Evolutionary conservation across 2,797 vertebrate species (phyloP).

Genomic region (Pseudopleuronectes americanus): DNA sequence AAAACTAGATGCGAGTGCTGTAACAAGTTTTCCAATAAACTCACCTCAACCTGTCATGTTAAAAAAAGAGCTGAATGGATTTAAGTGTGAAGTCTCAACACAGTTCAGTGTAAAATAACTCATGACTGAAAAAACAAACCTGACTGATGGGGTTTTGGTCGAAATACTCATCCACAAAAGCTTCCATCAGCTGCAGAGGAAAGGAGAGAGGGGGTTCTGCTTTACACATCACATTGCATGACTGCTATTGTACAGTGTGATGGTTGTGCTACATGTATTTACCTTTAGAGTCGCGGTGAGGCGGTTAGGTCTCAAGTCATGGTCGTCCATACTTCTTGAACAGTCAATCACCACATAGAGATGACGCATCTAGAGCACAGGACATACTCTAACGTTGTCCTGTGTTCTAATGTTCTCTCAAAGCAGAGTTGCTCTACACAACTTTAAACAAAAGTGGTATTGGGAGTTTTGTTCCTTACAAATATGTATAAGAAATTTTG

Average conservation of each 20-base stretch:
- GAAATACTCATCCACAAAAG: slow-evolving; percentile 96
- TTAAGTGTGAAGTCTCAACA: too few species aligned
- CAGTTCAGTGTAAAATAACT: neutral
- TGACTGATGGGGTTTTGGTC: slow-evolving; percentile 99
- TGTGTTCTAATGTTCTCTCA: too few species aligned
- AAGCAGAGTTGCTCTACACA: too few species aligned
- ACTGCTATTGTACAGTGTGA: neutral
- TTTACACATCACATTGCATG: neutral
- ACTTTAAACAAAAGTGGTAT: too few species aligned
- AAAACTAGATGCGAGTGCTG: neutral
- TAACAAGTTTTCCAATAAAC: too few species aligned
- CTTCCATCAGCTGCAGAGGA: slow-evolving; percentile 88
- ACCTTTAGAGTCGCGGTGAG: slow-evolving; percentile 88
- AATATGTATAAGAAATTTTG: too few species aligned
- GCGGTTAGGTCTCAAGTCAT: slow-evolving; percentile 95
- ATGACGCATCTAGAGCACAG: slow-evolving; percentile 91
- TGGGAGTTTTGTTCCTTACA: too few species aligned
- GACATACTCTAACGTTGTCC: neutral
- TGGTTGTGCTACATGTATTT: neutral
- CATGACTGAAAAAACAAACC: slow-evolving; percentile 77
- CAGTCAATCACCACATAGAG: slow-evolving; percentile 93
- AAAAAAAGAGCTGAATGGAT: too few species aligned
- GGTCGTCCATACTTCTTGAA: slow-evolving; percentile 98
- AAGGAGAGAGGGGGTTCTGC: neutral
- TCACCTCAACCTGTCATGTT: too few species aligned